A percentile compares a stretch with the other conserved stretches of the same genome.
Evolutionary conservation across 2,888 invertebrate species (phyloP).

Genomic region (Allygus modestus): DNA sequence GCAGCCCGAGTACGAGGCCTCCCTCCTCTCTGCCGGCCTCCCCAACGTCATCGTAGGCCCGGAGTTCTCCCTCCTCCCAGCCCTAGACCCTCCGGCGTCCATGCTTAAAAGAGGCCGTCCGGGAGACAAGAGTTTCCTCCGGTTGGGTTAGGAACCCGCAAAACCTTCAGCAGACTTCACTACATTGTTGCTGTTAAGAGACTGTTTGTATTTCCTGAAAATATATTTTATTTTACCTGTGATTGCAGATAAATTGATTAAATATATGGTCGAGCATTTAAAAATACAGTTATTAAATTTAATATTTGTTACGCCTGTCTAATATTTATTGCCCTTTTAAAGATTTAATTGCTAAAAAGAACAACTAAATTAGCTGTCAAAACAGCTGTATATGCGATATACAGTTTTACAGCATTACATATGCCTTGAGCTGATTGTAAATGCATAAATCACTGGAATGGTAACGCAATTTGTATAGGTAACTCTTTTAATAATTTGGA

Average conservation of each 20-base stretch:
- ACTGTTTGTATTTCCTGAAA: constrained; percentile 35
- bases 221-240: constrained; percentile 49
- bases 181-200: constrained; percentile 25
- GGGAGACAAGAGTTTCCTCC: constrained; percentile 63
- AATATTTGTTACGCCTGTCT: constrained; percentile 46
- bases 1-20: constrained; percentile 26
- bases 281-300: constrained; percentile 51
- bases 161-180: background rate
- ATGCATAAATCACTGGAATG: too few relatives aligned
- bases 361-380: too few relatives aligned
- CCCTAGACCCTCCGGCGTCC: constrained; percentile 44
- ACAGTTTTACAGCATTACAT: too few relatives aligned
- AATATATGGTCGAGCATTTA: constrained; percentile 44
- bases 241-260: constrained; percentile 41
- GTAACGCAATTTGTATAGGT: too few relatives aligned
- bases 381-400: too few relatives aligned
- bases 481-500: too few relatives aligned
- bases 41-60: constrained; percentile 65
- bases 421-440: too few relatives aligned
- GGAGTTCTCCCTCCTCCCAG: constrained; percentile 64
- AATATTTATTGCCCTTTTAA: constrained; percentile 13
- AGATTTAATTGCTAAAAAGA: too few relatives aligned
- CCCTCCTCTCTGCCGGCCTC: constrained; percentile 59
- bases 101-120: constrained; percentile 40
- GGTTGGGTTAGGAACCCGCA: constrained; percentile 61